These are phyloP conservation scores for Sebastolobus altivelis DNA, from an alignment of 2,797 vertebrate species.

Conservation along the genomic window DNA sequence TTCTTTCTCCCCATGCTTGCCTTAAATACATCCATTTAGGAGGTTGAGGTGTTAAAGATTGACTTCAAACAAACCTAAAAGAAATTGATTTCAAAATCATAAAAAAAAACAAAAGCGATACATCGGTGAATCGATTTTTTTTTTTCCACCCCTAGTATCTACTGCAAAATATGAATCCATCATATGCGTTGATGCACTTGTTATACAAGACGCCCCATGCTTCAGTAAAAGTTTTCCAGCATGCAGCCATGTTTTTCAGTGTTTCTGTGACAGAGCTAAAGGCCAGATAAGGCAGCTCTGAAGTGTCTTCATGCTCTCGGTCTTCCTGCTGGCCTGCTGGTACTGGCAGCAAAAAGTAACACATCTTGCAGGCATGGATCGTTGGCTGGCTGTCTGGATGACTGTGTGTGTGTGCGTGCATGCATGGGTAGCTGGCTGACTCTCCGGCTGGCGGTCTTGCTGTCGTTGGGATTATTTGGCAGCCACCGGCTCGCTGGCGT, in stretches of 20 bases:
- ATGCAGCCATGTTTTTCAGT: constrained; percentile 18
- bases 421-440: constrained; percentile 52
- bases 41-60: not conserved
- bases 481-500: constrained; percentile 52
- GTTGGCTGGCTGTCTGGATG: constrained; percentile 58
- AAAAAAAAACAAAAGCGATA: not conserved
- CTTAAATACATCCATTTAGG: not conserved
- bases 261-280: constrained; percentile 38
- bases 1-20: not conserved
- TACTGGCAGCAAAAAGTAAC: constrained; percentile 74
- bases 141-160: too few relatives aligned
- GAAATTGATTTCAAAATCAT: too few relatives aligned
- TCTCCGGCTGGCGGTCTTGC: constrained; percentile 58
- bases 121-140: not conserved
- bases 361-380: constrained; percentile 68
- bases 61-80: not conserved
- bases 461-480: constrained; percentile 73
- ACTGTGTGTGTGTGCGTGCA: not conserved
- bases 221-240: constrained; percentile 10
- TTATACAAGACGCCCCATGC: not conserved
- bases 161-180: constrained; percentile 13
- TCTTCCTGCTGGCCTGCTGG: constrained; percentile 63
- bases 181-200: constrained; percentile 11
- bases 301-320: constrained; percentile 49
- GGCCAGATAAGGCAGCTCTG: constrained; percentile 53